A percentile compares a stretch with the other conserved stretches of the same genome.
Evolutionary conservation across 2,113 vertebrate species (phyloP).

Genomic region (Todiramphus chloris): DNA sequence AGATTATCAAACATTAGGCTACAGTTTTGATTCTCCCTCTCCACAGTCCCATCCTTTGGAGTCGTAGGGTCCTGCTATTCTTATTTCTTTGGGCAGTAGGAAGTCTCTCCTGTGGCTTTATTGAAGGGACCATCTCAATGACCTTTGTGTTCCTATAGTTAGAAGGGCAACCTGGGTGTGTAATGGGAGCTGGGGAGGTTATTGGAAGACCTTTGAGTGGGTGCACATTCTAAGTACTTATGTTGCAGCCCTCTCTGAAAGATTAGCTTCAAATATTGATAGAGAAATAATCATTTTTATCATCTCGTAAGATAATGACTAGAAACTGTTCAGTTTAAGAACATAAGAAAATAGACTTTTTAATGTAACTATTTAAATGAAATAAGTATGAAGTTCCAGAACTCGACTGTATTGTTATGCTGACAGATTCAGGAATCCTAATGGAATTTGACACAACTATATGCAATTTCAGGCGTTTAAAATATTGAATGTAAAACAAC

Average conservation of each 20-base stretch:
- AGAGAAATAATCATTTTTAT: background rate
- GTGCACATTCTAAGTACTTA: background rate
- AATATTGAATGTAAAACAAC: slow-evolving; percentile 29
- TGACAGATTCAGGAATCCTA: background rate
- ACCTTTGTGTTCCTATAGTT: background rate
- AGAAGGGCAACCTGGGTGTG: background rate
- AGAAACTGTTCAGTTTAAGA: background rate
- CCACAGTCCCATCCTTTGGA: background rate
- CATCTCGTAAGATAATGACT: background rate
- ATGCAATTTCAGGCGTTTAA: slow-evolving; percentile 16
- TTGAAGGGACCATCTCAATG: background rate
- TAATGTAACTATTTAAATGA: background rate
- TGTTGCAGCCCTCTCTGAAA: background rate
- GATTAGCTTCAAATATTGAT: background rate
- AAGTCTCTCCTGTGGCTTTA: background rate
- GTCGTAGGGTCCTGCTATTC: background rate
- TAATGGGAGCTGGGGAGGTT: background rate
- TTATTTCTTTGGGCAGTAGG: background rate
- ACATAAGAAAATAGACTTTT: background rate
- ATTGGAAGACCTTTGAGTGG: background rate
- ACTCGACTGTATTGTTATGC: background rate
- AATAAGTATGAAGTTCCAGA: slow-evolving; percentile 7
- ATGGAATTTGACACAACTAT: background rate
- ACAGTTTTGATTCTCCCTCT: background rate
- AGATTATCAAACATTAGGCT: background rate